phyloP scores from a whole-genome alignment of 2,888 invertebrate species.

The Xanthia icteritia region DNA sequence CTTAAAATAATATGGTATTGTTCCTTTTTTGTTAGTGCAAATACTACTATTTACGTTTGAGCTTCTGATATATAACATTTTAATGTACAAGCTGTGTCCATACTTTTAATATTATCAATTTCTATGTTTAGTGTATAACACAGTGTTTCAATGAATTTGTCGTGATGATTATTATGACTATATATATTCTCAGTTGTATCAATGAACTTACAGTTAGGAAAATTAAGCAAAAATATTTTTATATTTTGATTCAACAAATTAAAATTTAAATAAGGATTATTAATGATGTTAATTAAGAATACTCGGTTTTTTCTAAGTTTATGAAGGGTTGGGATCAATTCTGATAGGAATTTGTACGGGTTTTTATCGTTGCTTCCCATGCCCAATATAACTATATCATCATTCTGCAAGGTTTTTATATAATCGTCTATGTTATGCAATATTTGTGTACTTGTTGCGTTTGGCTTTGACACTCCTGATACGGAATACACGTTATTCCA shows the following conservation, averaged over 20 bases:
- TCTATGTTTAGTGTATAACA: constrained; percentile 1
- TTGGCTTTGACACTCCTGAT: constrained; percentile 11
- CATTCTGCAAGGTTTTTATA: constrained; percentile 3
- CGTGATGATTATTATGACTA: neutral
- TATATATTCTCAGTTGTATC: constrained; percentile 24
- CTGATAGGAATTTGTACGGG: constrained; percentile 9
- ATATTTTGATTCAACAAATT: constrained; percentile 18
- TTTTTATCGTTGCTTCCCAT: constrained; percentile 13
- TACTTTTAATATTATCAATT: constrained; percentile 4
- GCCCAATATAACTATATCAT: constrained; percentile 11
- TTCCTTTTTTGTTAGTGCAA: constrained; percentile 1
- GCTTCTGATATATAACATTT: neutral
- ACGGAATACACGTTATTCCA: constrained; percentile 25
- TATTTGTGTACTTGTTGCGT: constrained; percentile 19
- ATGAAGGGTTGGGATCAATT: constrained; percentile 7
- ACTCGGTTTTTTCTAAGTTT: neutral
- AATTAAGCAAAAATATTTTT: constrained; percentile 11
- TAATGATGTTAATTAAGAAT: constrained; percentile 10
- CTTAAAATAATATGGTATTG: neutral
- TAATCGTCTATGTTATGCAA: constrained; percentile 15
- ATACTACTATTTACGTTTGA: neutral
- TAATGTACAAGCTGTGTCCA: constrained; percentile 4
- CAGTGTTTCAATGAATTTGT: neutral
- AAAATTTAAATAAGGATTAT: constrained; percentile 22
- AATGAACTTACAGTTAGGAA: constrained; percentile 23